Evolutionary conservation across 2,113 vertebrate species (phyloP), one percentile per base, ranked within the genome.

Genomic region (Salvelinus sp.): DNA sequence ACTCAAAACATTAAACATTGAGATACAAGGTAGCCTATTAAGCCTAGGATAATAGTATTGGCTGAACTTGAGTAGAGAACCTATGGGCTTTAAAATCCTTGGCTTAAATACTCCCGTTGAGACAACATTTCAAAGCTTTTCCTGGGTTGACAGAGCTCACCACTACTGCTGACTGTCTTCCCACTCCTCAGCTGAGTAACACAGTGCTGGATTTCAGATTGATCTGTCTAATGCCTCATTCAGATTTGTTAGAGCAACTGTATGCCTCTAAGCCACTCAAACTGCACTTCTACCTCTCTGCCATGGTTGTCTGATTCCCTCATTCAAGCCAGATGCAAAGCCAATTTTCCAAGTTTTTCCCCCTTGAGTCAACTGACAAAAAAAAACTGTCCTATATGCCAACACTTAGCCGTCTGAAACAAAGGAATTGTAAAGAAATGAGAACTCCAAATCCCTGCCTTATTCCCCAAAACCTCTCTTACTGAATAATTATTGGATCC

Each of bases 351-450:
- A 69, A n/a, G 14, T 30, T 70, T 50, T 50, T 76, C 27, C 57
- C 62, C 69, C 50, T 64, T 66, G 23, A 81, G 71, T 77, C 33
- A 72, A 81, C 54, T 18, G 64, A 72, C 72, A 69, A 73, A 67
- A 7, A 27, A 66, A 13, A 38, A 58, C 14, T 69, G 79, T 79
- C 27, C 50, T 20, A 79, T 76, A 44, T 44, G 38, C 38, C 38
- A 44, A 76, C 67, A 79, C 28, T 79, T 54, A 74, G 9, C 63
- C 18, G 44, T 47, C 22, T 23, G n/a, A 70, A 66, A 66, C 22
- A 66, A 66, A 66, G 14, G 14, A 66, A 16, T 13, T 28, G 4
- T 30, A 16, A 66, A 28, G 28, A 54, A 14, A 6, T 25, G 25
- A 66, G 14, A 5, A 66, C 25, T 16, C 27, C 14, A 30, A 25